phyloP scores from a whole-genome alignment of 1,140 invertebrate species.

The Drosophila parabipectinata region DNA sequence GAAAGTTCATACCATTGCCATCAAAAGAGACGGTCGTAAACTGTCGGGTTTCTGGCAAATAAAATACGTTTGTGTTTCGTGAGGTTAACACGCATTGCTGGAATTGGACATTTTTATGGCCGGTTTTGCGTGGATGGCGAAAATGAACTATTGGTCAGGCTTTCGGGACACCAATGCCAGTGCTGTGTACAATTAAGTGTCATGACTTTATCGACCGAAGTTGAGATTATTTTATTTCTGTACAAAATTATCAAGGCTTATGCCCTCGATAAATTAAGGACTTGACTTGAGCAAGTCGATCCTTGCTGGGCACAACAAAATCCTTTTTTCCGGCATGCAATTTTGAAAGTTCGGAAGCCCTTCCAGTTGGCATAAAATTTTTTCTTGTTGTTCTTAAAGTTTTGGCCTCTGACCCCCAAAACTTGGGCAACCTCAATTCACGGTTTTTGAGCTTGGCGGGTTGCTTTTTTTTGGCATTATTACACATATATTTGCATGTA shows the following conservation, averaged over 20 bases:
- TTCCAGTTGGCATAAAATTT: conserved; percentile 1
- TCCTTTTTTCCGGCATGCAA: conserved; percentile 15
- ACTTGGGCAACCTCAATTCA: conserved; percentile 55
- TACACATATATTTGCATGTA: conserved; percentile 56
- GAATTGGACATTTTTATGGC: conserved; percentile 41
- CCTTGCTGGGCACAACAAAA: background rate
- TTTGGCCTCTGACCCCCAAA: conserved; percentile 53
- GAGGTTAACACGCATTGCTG: conserved; percentile 24
- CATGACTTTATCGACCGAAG: background rate
- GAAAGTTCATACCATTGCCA: conserved; percentile 27
- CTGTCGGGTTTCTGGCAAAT: conserved; percentile 20
- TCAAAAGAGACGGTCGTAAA: conserved; percentile 35
- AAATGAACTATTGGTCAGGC: conserved; percentile 14
- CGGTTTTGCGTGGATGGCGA: background rate
- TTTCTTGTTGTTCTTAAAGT: conserved; percentile 26
- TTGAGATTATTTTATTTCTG: conserved; percentile 3
- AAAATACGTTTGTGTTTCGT: conserved; percentile 32
- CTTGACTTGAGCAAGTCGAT: background rate
- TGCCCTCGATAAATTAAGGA: conserved; percentile 8
- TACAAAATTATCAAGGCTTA: conserved; percentile 4
- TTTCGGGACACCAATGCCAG: background rate
- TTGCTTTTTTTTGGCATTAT: conserved; percentile 45
- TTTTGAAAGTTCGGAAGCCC: background rate
- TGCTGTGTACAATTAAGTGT: conserved; percentile 6
- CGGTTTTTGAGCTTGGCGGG: conserved; percentile 4